Base-by-base conservation (phyloP, 2,888 invertebrate genomes). In the Hipparchia sbordonii region DNA sequence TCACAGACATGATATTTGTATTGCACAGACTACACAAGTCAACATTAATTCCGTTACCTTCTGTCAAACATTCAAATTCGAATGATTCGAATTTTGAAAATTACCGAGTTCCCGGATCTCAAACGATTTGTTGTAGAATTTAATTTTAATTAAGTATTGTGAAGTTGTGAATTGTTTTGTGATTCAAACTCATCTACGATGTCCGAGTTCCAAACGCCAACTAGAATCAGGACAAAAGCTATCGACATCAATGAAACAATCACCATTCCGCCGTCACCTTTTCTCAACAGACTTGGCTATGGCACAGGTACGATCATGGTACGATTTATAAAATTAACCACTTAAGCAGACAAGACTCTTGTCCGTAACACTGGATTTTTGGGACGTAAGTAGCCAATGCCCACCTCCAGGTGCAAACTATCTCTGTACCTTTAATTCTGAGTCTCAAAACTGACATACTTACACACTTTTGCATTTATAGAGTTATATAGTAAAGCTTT, bases 231-330 rank as follows among this genome's bases (percentile, higher is more conserved):
- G 80, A 83, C 78, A 62, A 84, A 85, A 77, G 46, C 75, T 1
- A 8, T 77, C 8, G 85, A 85, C 39, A 73, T 76, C 13, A 82
- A 76, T 66, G 89, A 92, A 54, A 87, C 84, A 74, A 90, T 92
- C 70, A 87, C 83, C 77, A 96, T 97, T 80, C 97, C 97, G 7
- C 94, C 96, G 10, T 96, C 97, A 0, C 97, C 97, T 0, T 95
- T 95, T 85, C 88, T 97, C 77, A 95, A 96, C 82, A 94, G 95
- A 80, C 95, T 97, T 72, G 97, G 97, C 73, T 96, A 95, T 89
- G 97, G 97, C 67, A 97, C 97, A 81, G 97, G 96, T 96, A 86
- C 23, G 13, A 23, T 51, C 2, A 13, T 6, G 97, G 96, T 96
- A 86, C 23, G 13, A 23, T 51, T 7, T 56, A 13, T 6, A 6